Base-by-base conservation (phyloP, 2,888 invertebrate genomes). In the Himalopsyche japonica region DNA sequence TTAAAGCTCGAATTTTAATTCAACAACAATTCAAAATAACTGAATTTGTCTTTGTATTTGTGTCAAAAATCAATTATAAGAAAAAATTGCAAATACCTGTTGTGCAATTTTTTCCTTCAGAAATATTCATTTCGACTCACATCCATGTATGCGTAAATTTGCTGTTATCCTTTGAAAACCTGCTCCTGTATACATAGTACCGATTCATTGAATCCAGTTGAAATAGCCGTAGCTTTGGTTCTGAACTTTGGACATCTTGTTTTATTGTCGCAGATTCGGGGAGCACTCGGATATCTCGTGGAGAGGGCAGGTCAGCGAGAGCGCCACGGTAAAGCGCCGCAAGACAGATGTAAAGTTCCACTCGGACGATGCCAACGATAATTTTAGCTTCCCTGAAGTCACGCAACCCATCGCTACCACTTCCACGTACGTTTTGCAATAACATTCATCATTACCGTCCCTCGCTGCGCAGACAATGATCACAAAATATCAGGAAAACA, bases 301-400 rank as follows among this genome's bases (percentile, higher is more conserved):
- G 87, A 86, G 82, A 79, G 86, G 88, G 88, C 18, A 27, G 27
- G 30, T 48, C n/a, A 78, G 64, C 43, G 76, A 24, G 70, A 80
- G 64, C 37, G 79, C 76, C 77, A 43, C 93, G 88, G 92, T 93
- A 77, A 93, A 94, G 89, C 92, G 93, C 88, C 93, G 92, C 88
- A 94, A 94, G 89, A 91, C 93, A 90, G 94, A 94, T 88, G 93
- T 95, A 88, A 95, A 95, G 91, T 90, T 95, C 88, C 95, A 95
- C 90, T 94, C 95, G 88, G 95, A 95, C 89, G 94, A 95, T 89
- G 94, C 94, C 77, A 94, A 93, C 89, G 94, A 94, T 88, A 94
- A 94, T 89, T 95, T 95, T 90, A 92, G 94, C 87, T 95, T 95
- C 90, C 92, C 92, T 84, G 93, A 94, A 88, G 90, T 88, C 79